phyloP scores from a whole-genome alignment of 2,797 vertebrate genomes.

The Merluccius polli region DNA sequence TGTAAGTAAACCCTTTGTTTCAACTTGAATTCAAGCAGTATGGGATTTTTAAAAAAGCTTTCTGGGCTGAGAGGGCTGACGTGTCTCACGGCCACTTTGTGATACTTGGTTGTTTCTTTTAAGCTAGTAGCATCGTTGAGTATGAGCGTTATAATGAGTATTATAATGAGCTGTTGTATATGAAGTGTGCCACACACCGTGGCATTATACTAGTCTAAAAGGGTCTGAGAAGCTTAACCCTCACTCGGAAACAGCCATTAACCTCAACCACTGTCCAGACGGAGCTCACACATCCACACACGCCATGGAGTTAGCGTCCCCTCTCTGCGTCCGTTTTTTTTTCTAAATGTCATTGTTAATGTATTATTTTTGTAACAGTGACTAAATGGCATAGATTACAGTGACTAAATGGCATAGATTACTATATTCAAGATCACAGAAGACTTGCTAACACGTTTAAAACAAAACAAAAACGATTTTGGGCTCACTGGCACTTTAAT shows the following conservation, averaged over 20 bases:
- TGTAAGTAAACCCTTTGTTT: background rate
- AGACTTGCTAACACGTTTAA: background rate
- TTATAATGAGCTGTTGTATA: background rate
- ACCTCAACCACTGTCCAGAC: background rate
- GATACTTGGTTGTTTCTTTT: background rate
- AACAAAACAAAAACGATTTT: background rate
- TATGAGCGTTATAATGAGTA: background rate
- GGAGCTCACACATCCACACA: background rate
- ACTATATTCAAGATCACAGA: background rate
- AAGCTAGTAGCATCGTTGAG: background rate
- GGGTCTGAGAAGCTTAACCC: background rate
- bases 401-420: background rate
- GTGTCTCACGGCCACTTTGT: background rate
- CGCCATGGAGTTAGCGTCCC: no score
- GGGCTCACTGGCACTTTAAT: background rate
- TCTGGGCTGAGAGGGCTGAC: background rate
- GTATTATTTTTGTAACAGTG: background rate
- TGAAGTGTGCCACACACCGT: background rate
- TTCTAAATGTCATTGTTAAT: background rate
- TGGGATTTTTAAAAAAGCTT: background rate
- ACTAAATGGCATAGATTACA: background rate
- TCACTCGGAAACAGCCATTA: background rate
- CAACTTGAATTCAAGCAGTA: background rate
- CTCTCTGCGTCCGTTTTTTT: background rate
- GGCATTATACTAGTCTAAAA: background rate